Evolutionary conservation across 2,888 invertebrate genomes (phyloP).

Genomic region (Diplolepis rosae): DNA sequence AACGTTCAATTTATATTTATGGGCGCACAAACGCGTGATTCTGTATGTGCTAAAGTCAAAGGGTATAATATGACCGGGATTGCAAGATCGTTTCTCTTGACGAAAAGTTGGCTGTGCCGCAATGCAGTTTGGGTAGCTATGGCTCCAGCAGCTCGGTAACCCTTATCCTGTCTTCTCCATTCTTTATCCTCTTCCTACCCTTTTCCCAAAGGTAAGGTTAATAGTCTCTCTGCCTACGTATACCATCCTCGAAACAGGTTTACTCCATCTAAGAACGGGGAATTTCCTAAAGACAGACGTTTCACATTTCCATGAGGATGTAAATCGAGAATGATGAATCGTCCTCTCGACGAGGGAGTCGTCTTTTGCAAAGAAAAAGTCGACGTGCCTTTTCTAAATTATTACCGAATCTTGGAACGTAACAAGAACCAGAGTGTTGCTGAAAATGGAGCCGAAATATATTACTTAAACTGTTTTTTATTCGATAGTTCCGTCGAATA

Average conservation of each 20-base stretch:
- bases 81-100: slow-evolving; percentile 44
- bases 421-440: background rate
- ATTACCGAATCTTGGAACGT: background rate
- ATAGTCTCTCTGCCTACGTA: background rate
- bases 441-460: background rate
- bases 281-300: background rate
- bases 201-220: background rate
- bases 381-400: background rate
- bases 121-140: slow-evolving; percentile 59
- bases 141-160: slow-evolving; percentile 49
- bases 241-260: background rate
- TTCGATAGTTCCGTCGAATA: background rate
- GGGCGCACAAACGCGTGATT: background rate
- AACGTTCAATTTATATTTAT: background rate
- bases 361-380: background rate
- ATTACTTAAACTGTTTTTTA: background rate
- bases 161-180: slow-evolving; percentile 45
- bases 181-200: background rate
- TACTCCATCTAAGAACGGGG: background rate
- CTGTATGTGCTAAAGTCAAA: background rate
- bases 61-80: background rate
- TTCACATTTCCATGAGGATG: background rate
- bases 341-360: background rate
- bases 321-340: background rate
- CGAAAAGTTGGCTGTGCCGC: slow-evolving; percentile 59